Conservation (phyloP, 2,113 vertebrate genomes). For the Aepyceros melampus region DNA sequence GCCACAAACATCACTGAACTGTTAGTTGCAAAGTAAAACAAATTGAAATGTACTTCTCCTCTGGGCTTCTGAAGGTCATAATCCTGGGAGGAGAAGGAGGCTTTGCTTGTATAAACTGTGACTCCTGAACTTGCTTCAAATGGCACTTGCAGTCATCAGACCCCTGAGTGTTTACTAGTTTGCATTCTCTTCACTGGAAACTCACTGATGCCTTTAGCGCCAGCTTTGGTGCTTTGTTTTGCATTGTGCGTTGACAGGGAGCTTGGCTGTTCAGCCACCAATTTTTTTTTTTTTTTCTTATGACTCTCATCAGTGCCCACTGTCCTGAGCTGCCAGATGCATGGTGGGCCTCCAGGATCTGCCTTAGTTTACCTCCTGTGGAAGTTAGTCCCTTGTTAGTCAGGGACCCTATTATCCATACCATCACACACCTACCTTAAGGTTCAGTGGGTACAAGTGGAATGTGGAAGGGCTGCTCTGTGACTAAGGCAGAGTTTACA, state of each 20-base stretch:
- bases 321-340: background rate
- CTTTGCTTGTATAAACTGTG: background rate
- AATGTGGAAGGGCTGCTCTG: background rate
- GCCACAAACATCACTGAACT: background rate
- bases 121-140: background rate
- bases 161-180: background rate
- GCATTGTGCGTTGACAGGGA: background rate
- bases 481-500: background rate
- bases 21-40: background rate
- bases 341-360: background rate
- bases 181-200: background rate
- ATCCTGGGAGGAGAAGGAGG: background rate
- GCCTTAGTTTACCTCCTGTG: background rate
- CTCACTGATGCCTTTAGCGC: background rate
- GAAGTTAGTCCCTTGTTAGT: background rate
- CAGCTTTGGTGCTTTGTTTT: background rate
- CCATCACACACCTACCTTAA: background rate
- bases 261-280: background rate
- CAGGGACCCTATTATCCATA: background rate
- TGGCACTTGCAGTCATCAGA: background rate
- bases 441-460: background rate
- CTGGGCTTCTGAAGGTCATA: background rate
- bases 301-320: background rate
- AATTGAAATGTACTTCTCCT: constrained; percentile 30
- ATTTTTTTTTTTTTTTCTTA: background rate